These are phyloP conservation scores for Sanderia malayensis DNA, from an alignment of 30 jellyfish, hydroid and myxozoan genomes.

Conservation along the genomic window DNA sequence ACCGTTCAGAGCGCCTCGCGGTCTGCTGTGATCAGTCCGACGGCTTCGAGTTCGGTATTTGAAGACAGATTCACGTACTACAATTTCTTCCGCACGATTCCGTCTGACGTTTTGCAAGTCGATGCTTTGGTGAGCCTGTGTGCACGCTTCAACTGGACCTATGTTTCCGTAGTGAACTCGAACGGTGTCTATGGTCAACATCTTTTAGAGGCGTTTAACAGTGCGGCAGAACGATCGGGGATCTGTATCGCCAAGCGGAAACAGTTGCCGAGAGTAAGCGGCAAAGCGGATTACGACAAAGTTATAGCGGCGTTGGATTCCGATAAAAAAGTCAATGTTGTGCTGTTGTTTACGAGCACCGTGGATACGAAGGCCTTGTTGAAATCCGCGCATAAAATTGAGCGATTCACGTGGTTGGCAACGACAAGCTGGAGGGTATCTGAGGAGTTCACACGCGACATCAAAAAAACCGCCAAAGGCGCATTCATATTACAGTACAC, in stretches of 20 bases:
- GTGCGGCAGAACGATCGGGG: not conserved
- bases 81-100: slow-evolving; percentile 76
- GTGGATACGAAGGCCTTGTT: slow-evolving; percentile 41
- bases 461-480: slow-evolving; percentile 50
- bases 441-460: slow-evolving; percentile 3
- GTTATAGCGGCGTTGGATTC: slow-evolving; percentile 6
- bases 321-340: slow-evolving; percentile 28
- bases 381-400: slow-evolving; percentile 26
- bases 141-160: slow-evolving; percentile 39
- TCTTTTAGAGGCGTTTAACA: slow-evolving; percentile 21
- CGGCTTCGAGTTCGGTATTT: slow-evolving; percentile 53
- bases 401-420: slow-evolving; percentile 16
- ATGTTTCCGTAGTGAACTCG: slow-evolving; percentile 31
- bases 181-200: slow-evolving; percentile 41
- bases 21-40: slow-evolving; percentile 44
- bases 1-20: slow-evolving; percentile 50
- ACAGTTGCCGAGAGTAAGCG: slow-evolving; percentile 2
- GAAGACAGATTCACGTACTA: slow-evolving; percentile 50
- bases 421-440: slow-evolving; percentile 26
- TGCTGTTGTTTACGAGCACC: slow-evolving; percentile 28
- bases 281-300: not conserved
- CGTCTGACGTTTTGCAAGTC: slow-evolving; percentile 59
- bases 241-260: slow-evolving; percentile 40
- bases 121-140: slow-evolving; percentile 54
- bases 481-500: slow-evolving; percentile 33